Percentiles rank a stretch among this genome's conserved stretches.
phyloP scores from a whole-genome alignment of 2,797 vertebrate species.

The Parambassis ranga region DNA sequence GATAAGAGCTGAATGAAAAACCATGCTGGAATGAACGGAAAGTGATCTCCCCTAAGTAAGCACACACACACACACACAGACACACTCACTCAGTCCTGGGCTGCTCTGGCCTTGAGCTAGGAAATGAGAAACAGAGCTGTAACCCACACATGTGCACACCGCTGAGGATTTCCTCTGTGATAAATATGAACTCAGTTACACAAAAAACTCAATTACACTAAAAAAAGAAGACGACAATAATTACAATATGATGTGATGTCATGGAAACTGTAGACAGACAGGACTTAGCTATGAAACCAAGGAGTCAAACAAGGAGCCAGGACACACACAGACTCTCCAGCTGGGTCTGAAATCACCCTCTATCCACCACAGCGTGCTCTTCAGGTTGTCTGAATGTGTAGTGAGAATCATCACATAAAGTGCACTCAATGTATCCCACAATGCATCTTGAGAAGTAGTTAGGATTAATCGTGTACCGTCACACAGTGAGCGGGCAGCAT shows the following conservation, averaged over 20 bases:
- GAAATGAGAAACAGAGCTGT: constrained; percentile 22
- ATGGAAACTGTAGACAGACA: neutral
- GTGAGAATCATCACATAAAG: too few relatives aligned
- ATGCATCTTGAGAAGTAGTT: too few relatives aligned
- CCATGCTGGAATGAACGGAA: neutral
- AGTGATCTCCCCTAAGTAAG: constrained; percentile 8
- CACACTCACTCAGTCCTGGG: neutral
- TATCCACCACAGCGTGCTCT: too few relatives aligned
- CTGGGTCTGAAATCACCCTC: too few relatives aligned
- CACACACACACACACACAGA: neutral
- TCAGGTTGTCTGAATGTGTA: too few relatives aligned
- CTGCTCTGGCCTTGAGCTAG: constrained; percentile 4
- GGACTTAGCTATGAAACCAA: neutral
- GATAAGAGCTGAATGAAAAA: constrained; percentile 27
- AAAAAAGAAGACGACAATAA: neutral
- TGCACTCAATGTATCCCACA: too few relatives aligned
- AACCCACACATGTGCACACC: neutral
- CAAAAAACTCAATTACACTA: neutral
- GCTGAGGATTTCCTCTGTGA: constrained; percentile 5
- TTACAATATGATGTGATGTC: neutral
- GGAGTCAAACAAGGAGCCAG: neutral
- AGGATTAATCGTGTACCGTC: too few relatives aligned
- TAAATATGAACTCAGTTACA: neutral
- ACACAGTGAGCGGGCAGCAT: too few relatives aligned
- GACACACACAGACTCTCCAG: too few relatives aligned